Percentiles rank a stretch among this genome's conserved stretches.
These are phyloP conservation scores for Pocillopora damicornis DNA, from an alignment of 64 coral and sea anemone species.

Conservation along the genomic window DNA sequence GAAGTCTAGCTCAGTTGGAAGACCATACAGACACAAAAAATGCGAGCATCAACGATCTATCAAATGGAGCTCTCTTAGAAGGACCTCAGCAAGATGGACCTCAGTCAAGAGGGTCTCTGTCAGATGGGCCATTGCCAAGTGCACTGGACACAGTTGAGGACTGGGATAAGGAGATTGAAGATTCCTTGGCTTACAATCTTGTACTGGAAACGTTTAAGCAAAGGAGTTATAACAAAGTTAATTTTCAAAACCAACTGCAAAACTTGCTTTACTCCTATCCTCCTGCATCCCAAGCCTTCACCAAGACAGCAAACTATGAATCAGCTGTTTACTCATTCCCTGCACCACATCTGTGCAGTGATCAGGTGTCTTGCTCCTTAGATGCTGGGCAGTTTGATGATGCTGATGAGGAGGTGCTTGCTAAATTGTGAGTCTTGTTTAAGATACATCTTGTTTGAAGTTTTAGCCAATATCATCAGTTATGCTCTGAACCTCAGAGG, in stretches of 20 bases:
- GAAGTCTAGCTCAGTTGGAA: background rate
- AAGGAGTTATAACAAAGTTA: slow-evolving; percentile 14
- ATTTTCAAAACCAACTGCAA: slow-evolving; percentile 62
- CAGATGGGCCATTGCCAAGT: background rate
- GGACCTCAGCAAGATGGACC: background rate
- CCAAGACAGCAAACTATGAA: slow-evolving; percentile 74
- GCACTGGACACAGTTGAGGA: slow-evolving; percentile 51
- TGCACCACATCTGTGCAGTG: background rate
- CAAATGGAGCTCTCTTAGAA: background rate
- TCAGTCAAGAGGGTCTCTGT: background rate
- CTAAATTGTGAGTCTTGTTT: background rate
- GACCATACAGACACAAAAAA: background rate
- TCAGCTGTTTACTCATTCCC: slow-evolving; percentile 37
- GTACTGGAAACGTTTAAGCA: slow-evolving; percentile 11
- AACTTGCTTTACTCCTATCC: slow-evolving; percentile 76
- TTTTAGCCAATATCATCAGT: background rate
- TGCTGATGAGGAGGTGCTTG: slow-evolving; percentile 51
- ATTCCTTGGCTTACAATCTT: slow-evolving; percentile 21
- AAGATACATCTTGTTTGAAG: background rate
- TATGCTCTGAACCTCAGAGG: too few relatives aligned
- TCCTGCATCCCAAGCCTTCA: slow-evolving; percentile 76
- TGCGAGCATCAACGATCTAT: too few relatives aligned
- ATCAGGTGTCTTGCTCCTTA: background rate
- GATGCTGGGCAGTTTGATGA: slow-evolving; percentile 91
- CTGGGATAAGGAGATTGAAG: slow-evolving; percentile 90